These are phyloP conservation scores for Rana temporaria DNA, from an alignment of 2,113 vertebrate genomes.

Conservation along the genomic window DNA sequence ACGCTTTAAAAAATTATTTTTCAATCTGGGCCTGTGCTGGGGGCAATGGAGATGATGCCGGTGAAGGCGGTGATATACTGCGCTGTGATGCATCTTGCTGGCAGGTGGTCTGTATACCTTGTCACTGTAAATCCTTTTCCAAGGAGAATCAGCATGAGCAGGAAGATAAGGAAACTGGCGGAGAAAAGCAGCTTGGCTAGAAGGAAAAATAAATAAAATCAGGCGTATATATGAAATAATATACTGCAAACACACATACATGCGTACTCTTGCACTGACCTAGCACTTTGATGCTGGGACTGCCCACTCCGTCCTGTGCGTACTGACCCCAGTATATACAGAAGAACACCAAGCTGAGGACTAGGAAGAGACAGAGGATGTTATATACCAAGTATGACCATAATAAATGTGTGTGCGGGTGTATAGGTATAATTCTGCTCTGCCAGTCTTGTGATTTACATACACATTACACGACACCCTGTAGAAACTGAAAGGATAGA, in stretches of 20 bases:
- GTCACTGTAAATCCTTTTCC: conserved; percentile 95
- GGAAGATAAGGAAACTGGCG: conserved; percentile 90
- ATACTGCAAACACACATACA: neutral
- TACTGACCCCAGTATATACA: conserved; percentile 92
- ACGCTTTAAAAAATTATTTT: no score
- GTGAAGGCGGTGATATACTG: neutral
- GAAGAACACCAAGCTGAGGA: conserved; percentile 89
- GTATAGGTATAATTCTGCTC: no score
- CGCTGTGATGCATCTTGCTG: neutral
- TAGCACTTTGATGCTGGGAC: conserved; percentile 84
- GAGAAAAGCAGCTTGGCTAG: conserved; percentile 93
- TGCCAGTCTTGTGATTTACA: no score
- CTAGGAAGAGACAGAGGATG: conserved; percentile 63
- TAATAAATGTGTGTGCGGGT: no score
- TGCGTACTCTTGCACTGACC: conserved; percentile 72
- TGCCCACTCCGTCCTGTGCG: conserved; percentile 85
- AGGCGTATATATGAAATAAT: neutral
- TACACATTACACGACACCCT: no score
- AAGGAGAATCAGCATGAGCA: conserved; percentile 90
- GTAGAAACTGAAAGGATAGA: no score
- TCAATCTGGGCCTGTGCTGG: no score
- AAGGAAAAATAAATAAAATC: no score
- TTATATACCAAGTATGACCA: neutral
- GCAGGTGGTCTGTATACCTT: conserved; percentile 64
- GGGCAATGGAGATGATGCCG: no score